Evolutionary conservation across 1,140 invertebrate genomes (phyloP).

Genomic region (Pogonus chalceus): DNA sequence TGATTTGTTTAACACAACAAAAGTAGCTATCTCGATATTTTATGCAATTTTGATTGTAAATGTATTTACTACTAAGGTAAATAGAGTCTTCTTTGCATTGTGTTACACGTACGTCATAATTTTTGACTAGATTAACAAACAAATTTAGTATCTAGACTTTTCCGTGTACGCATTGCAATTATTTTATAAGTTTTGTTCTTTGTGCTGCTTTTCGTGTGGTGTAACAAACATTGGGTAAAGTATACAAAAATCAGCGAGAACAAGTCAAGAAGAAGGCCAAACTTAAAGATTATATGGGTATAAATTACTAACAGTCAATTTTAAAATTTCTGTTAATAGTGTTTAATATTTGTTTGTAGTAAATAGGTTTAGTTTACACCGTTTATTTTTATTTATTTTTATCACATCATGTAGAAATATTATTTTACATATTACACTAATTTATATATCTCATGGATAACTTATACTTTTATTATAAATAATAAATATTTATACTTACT

Average conservation of each 20-base stretch:
- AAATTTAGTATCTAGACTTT: background rate
- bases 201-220: constrained; percentile 45
- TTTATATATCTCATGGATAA: background rate
- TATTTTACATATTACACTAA: background rate
- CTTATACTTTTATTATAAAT: too few species aligned
- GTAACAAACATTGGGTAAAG: constrained; percentile 39
- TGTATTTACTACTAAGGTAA: too few species aligned
- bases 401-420: background rate
- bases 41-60: background rate
- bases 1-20: too few species aligned
- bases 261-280: constrained; percentile 59
- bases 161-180: constrained; percentile 9
- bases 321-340: constrained; percentile 55
- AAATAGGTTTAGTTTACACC: constrained; percentile 1
- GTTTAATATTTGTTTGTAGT: background rate
- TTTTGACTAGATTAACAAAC: too few species aligned
- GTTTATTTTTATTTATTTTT: background rate
- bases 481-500: too few species aligned
- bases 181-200: constrained; percentile 40
- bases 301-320: constrained; percentile 45
- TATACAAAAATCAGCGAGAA: constrained; percentile 59
- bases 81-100: background rate
- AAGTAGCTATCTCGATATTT: constrained; percentile 5
- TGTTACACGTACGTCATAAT: background rate
- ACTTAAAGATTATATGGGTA: constrained; percentile 48